These are phyloP conservation scores for Pristionchus arcanus DNA, from an alignment of 2,888 invertebrate species.

Conservation along the genomic window DNA sequence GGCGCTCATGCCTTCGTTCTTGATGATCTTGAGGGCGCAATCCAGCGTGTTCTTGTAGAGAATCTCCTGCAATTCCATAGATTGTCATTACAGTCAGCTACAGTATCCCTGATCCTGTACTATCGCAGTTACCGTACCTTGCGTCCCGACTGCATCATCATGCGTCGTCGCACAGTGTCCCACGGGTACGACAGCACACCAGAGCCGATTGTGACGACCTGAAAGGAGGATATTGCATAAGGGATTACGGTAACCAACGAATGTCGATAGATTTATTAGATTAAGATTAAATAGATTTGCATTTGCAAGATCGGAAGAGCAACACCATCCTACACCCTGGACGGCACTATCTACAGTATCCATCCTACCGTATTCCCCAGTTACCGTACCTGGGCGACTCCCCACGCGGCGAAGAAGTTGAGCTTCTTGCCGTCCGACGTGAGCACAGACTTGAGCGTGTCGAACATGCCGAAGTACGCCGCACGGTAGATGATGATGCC, in stretches of 20 bases:
- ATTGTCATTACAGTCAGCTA: no score
- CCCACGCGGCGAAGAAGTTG: constrained; percentile 92
- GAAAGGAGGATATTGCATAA: neutral
- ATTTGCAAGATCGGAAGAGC: no score
- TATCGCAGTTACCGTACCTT: constrained; percentile 86
- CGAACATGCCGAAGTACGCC: constrained; percentile 95
- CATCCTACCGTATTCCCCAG: constrained; percentile 80
- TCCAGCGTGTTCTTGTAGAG: constrained; percentile 93
- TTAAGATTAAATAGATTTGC: no score
- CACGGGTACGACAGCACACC: constrained; percentile 97
- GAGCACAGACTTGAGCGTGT: constrained; percentile 93
- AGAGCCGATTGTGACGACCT: constrained; percentile 88
- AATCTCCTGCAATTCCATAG: constrained; percentile 85
- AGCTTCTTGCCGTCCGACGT: constrained; percentile 89
- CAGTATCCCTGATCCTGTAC: no score
- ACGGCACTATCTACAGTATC: neutral
- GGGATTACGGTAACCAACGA: no score
- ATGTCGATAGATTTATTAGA: no score
- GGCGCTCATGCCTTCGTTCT: constrained; percentile 85
- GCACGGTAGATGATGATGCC: constrained; percentile 93
- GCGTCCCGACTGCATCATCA: constrained; percentile 99
- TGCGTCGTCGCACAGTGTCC: constrained; percentile 94
- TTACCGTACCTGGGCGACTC: constrained; percentile 81
- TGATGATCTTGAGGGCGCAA: constrained; percentile 91
- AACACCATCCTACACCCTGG: no score